Percentiles rank a stretch among this genome's conserved stretches.
phyloP scores from a whole-genome alignment of 2,113 vertebrate genomes.

The Oreochromis niloticus region DNA sequence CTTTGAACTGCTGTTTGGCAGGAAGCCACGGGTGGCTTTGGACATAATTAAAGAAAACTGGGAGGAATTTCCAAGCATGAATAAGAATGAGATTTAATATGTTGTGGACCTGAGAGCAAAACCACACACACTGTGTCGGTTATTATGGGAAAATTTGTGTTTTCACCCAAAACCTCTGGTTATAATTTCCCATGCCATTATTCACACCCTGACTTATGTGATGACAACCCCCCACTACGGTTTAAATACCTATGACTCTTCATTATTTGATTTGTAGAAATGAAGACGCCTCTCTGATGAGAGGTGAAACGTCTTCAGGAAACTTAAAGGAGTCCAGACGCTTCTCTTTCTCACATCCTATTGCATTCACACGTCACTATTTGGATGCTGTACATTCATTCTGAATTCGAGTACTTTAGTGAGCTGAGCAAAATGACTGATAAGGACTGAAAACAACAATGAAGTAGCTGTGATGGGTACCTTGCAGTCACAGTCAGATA shows the following conservation, averaged over 20 bases:
- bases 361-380: not conserved
- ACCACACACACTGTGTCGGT: not conserved
- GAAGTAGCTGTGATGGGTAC: slow-evolving; percentile 2
- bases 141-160: not conserved
- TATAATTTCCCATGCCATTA: not conserved
- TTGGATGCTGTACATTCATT: not conserved
- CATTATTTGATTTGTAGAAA: not conserved
- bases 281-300: not conserved
- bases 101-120: not conserved
- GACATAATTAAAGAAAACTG: not conserved
- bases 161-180: not conserved
- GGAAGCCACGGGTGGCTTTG: not conserved
- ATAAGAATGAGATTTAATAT: not conserved
- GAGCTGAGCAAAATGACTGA: not conserved
- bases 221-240: not conserved
- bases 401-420: not conserved
- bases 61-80: not conserved
- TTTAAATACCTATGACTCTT: not conserved
- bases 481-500: slow-evolving; percentile 95
- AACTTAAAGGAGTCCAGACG: not conserved
- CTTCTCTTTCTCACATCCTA: not conserved
- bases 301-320: not conserved
- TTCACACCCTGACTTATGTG: not conserved
- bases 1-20: not conserved
- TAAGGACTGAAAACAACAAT: not conserved